Base-by-base conservation (phyloP, 2,888 invertebrate species). In the Blastobasis adustella region DNA sequence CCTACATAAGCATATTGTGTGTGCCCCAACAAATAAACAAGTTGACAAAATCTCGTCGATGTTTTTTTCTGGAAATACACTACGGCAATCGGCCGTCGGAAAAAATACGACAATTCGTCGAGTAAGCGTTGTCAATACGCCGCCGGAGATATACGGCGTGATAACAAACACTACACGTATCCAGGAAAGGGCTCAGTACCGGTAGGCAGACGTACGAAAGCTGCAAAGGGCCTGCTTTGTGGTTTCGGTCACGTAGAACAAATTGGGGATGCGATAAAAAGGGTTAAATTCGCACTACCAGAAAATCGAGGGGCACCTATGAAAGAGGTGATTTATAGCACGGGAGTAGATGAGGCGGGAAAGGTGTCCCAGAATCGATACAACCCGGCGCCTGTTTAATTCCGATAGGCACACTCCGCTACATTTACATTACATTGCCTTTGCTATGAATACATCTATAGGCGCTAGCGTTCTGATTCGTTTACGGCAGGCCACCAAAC, bases 231-330 rank as follows among this genome's bases (percentile, higher is more conserved):
- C 23, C 23, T 50, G 45, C 49, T 54, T 54, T 51, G 45, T 42
- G 43, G 37, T 51, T 43, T 49, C 54, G 44, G 49, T 54, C 51
- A 54, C 54, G 54, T 51, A 54, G 46, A 51, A 54, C 54, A 54
- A 54, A 54, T 54, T 54, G 54, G 51, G 54, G 54, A 51, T 49
- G 49, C 44, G 49, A 54, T 54, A 54, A 54, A 54, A 50, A 54
- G 54, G 54, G 50, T 54, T 54, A 54, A 46, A 51, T 45, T 51
- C 47, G 54, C 54, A 45, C 39, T 46, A 44, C 49, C 43, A 49
- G 54, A 47, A 54, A 54, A 54, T 51, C 44, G 51, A 54, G 37
- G 50, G 46, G 46, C 43, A 49, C 53, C 49, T 46, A 51, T 49
- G 46, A 54, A 54, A 51, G 51, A 54, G 54, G 54, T 54, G 54